These are phyloP conservation scores for Recurvirostra avosetta DNA, from an alignment of 2,113 vertebrate species.

Conservation along the genomic window DNA sequence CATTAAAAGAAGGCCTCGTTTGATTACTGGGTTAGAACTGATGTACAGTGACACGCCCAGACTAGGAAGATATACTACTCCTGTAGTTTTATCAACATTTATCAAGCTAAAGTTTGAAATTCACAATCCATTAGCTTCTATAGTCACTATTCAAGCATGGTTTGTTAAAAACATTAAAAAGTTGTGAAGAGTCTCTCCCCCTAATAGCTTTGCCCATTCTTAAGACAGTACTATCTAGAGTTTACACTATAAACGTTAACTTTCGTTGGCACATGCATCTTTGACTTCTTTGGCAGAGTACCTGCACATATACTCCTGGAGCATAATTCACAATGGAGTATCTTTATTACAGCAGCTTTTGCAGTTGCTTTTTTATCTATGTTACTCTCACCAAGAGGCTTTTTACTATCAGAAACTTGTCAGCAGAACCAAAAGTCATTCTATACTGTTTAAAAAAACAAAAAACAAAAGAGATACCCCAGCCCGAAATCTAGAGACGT, in stretches of 20 bases:
- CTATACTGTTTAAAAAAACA: too few relatives aligned
- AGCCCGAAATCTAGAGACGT: too few relatives aligned
- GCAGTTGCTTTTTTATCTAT: background rate
- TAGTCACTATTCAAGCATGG: background rate
- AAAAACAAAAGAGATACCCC: too few relatives aligned
- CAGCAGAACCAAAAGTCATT: background rate
- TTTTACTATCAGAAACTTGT: background rate
- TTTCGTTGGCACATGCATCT: background rate
- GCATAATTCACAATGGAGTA: background rate
- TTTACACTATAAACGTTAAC: background rate
- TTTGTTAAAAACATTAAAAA: background rate
- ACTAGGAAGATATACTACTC: background rate
- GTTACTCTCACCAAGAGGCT: background rate
- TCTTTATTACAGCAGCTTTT: background rate
- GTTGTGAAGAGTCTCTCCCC: background rate
- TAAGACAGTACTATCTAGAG: background rate
- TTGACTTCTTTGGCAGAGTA: background rate
- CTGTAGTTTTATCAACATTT: background rate
- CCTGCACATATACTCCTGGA: background rate
- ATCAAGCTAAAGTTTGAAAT: background rate
- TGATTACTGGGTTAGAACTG: background rate
- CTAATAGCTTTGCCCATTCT: fast-evolving
- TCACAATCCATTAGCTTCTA: background rate
- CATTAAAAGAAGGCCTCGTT: background rate
- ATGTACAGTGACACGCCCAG: too few relatives aligned